These are phyloP conservation scores for Drosophila kurseongensis DNA, from an alignment of 1,140 invertebrate species.

Conservation along the genomic window DNA sequence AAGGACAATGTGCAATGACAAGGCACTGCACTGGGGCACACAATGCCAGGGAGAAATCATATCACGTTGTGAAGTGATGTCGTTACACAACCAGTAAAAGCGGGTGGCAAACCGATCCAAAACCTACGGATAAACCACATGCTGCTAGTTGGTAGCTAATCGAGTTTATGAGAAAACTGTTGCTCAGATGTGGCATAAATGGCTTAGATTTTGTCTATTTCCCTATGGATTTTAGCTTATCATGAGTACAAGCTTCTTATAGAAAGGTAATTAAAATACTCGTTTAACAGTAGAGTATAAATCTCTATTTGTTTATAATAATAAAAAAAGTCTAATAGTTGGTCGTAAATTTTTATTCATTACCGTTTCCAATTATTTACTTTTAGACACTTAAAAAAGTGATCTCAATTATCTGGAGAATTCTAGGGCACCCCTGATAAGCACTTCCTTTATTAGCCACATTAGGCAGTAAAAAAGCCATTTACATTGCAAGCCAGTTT, in stretches of 20 bases:
- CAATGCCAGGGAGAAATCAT: slow-evolving; percentile 2
- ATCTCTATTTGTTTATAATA: too few relatives aligned
- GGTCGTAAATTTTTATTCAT: too few relatives aligned
- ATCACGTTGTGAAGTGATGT: slow-evolving; percentile 16
- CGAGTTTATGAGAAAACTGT: slow-evolving; percentile 3
- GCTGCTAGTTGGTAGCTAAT: neutral
- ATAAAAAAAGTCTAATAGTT: too few relatives aligned
- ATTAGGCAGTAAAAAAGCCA: too few relatives aligned
- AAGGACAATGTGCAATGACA: slow-evolving; percentile 78
- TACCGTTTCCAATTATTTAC: too few relatives aligned
- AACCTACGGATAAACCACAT: slow-evolving; percentile 22
- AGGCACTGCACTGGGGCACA: slow-evolving; percentile 33
- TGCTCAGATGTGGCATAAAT: slow-evolving; percentile 9
- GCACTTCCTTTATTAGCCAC: too few relatives aligned
- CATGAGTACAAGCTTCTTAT: too few relatives aligned
- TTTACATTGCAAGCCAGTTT: too few relatives aligned
- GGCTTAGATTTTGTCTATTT: neutral
- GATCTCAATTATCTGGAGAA: too few relatives aligned
- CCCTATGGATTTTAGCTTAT: neutral
- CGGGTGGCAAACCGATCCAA: slow-evolving; percentile 27
- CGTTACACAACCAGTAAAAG: slow-evolving; percentile 24
- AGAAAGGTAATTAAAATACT: neutral
- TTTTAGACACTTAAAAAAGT: too few relatives aligned
- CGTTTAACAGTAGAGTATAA: neutral
- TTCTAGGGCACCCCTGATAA: too few relatives aligned